Evolutionary conservation across 2,888 invertebrate genomes (phyloP), one percentile per base, ranked within the genome.

Genomic region (Lasioglossum morio): DNA sequence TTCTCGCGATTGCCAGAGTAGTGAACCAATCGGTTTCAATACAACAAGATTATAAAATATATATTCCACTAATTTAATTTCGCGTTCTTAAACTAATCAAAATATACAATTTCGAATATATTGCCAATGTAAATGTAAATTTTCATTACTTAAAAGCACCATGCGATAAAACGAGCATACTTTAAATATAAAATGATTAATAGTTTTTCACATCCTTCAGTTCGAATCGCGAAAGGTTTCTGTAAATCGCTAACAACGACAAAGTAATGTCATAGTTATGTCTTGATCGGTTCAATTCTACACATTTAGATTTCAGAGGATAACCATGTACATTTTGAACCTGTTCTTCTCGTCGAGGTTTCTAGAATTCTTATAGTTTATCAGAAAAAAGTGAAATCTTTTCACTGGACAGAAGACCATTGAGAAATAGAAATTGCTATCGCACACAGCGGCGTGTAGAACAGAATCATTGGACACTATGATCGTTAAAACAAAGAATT

Each of bases 211-310:
- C 57, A 78, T 92, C 91, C 82, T 89, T 93, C 92, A 93, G 92
- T 89, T 89, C 84, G 75, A 88, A 87, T 92, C 93, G 89, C 84
- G 80, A 73, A 78, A 82, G 79, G 80, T 43, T 91, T 92, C 87
- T 82, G 83, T 89, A 89, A 92, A 90, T 88, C 85, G 78, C 91
- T 91, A 92, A 92, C 92, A 93, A 93, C 88, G 85, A 92, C 91
- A 90, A 40, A 70, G 87, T 92, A 91, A 87, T 88, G 91, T 88
- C 84, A 89, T 93, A 91, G 82, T 92, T 72, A 88, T 90, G 92
- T 89, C 85, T 87, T 86, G 87, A 90, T 89, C 87, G 88, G 72
- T 91, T 89, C 77, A 84, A 88, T 85, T 80, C 85, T 89, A 91
- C n/a, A 53, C 19, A 46, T 80, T 77, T 88, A 89, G 46, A 77